These are phyloP conservation scores for Corythornis madagascariensis DNA, from an alignment of 2,113 vertebrate genomes.

Conservation along the genomic window DNA sequence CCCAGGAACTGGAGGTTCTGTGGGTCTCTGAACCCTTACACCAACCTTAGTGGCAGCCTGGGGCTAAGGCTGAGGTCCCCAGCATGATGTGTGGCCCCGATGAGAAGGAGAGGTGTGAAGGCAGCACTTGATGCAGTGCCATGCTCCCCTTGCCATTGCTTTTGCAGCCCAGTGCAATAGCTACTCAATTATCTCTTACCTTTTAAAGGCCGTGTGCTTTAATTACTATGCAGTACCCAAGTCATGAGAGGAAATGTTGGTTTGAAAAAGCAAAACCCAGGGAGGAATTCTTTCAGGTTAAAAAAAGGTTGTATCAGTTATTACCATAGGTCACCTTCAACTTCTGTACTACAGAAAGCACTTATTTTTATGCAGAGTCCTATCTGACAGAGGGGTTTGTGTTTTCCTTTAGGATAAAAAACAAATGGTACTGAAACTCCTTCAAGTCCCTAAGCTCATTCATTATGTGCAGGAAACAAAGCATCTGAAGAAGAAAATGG, in stretches of 20 bases:
- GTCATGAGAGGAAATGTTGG: neutral
- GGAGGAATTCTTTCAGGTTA: conserved; percentile 22
- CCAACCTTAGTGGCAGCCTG: no score
- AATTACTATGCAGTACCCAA: neutral
- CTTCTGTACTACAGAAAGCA: conserved; percentile 53
- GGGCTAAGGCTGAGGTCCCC: no score
- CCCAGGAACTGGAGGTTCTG: no score
- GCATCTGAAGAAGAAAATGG: conserved; percentile 60
- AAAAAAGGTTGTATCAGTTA: conserved; percentile 60
- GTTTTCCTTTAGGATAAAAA: conserved; percentile 76
- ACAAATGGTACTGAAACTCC: conserved; percentile 73
- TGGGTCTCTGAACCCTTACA: no score
- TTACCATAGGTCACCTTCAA: conserved; percentile 75
- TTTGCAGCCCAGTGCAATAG: no score
- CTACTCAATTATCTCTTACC: neutral
- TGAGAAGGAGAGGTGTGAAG: no score
- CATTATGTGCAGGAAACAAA: conserved; percentile 68
- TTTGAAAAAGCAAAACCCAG: conserved; percentile 47
- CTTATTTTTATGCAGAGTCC: conserved; percentile 75
- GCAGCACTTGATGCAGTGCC: no score
- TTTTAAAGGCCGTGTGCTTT: neutral
- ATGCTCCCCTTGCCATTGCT: no score
- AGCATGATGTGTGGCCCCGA: no score
- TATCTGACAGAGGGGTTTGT: conserved; percentile 67
- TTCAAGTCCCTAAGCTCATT: conserved; percentile 73